Evolutionary conservation across 2,888 invertebrate species (phyloP).

Genomic region (Aphrophora alni): DNA sequence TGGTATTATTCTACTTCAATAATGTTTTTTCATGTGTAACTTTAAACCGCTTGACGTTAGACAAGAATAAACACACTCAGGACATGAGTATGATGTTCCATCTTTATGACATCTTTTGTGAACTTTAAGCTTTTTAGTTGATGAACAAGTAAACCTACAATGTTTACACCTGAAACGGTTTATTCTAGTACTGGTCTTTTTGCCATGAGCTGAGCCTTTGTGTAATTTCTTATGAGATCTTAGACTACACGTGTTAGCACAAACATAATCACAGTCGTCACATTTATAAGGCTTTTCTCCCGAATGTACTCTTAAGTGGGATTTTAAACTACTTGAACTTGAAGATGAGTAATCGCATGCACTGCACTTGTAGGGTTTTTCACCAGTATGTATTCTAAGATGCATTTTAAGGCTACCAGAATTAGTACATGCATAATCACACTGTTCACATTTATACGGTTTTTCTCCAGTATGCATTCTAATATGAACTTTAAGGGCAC

Average conservation of each 20-base stretch:
- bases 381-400: slow-evolving; percentile 34
- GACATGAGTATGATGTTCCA: neutral
- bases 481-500: neutral
- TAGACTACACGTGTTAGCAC: neutral
- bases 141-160: neutral
- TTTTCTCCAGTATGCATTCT: slow-evolving; percentile 14
- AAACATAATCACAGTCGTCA: slow-evolving; percentile 2
- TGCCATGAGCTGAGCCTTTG: neutral
- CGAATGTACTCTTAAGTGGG: slow-evolving; percentile 13
- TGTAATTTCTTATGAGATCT: neutral
- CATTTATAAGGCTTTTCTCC: slow-evolving; percentile 26
- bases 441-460: slow-evolving; percentile 13
- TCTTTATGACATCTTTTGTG: neutral
- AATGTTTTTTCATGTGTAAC: neutral
- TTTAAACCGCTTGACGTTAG: neutral
- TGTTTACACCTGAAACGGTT: neutral
- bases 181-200: neutral
- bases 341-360: slow-evolving; percentile 24
- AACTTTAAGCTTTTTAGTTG: neutral
- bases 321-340: slow-evolving; percentile 2
- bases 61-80: neutral
- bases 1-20: too few species aligned
- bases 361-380: slow-evolving; percentile 25
- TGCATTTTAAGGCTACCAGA: slow-evolving; percentile 23
- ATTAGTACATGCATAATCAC: slow-evolving; percentile 16